Evolutionary conservation across 2,797 vertebrate species (phyloP), one percentile per base, ranked within the genome.

Genomic region (Lophotriccus pileatus): DNA sequence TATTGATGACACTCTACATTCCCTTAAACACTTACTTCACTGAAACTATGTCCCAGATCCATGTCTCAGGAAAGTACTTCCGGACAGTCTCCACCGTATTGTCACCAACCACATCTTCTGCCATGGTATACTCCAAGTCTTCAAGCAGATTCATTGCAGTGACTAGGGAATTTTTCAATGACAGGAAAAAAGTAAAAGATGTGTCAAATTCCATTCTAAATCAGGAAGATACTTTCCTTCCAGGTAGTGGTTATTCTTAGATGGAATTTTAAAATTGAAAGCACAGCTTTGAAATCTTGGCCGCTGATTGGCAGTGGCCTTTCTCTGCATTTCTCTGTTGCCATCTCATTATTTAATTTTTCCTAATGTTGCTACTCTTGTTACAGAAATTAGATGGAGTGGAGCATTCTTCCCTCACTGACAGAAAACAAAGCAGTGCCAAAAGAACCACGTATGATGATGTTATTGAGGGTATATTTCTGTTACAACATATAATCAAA

Each of bases 1-100:
- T 46, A 19, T 6, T 56, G 34, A 74, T 16, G 6, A 30, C 53
- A 22, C 4, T 79, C 30, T 81, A 53, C 21, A 17, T 73, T 46
- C 62, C 21, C 37, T 78, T 63, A 32, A 66, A 25, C 53, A 88
- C 98, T 94, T 97, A 98, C 98, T 95, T 72, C 34, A 95, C 63
- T 22, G 50, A 56, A 84, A 97, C 60, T 72, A 96, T 63, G 34
- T 98, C 74, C 97, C 97, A 98, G 64, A 98, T 96, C 98, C 98
- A 98, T 0, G 98, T 98, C 87, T 98, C 98, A 44, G 98, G 98
- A 76, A 98, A 98, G 75, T 97, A 97, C 23, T 79, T 97, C 47
- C 97, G 67, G 14, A 97, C 2, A 2, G 82, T 97, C 66, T 97
- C 97, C 63, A 15, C 5, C 17, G 50, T 9, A 59, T 14, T 34